These are phyloP conservation scores for Euplagia quadripunctaria DNA, from an alignment of 2,888 invertebrate species.

Conservation along the genomic window DNA sequence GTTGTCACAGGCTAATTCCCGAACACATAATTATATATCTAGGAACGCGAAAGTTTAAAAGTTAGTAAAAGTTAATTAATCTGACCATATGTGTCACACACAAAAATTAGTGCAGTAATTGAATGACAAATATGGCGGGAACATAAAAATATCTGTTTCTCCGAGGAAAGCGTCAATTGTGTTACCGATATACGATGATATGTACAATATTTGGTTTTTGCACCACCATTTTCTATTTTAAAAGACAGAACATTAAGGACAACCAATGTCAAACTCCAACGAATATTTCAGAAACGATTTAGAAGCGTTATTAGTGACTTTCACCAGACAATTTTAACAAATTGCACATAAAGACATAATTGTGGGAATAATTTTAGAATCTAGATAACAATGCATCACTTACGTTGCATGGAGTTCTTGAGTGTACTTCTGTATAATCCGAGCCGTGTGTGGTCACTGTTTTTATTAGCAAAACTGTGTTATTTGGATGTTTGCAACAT, in stretches of 20 bases:
- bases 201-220: neutral
- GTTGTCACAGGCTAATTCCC: too few relatives aligned
- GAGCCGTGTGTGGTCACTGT: constrained; percentile 52
- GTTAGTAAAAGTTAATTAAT: too few relatives aligned
- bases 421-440: constrained; percentile 40
- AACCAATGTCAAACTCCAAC: constrained; percentile 9
- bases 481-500: constrained; percentile 32
- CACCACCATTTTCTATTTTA: neutral
- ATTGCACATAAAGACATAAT: constrained; percentile 61
- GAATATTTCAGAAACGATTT: constrained; percentile 32
- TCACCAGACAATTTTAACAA: constrained; percentile 62
- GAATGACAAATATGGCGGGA: constrained; percentile 53
- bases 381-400: constrained; percentile 65
- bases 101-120: constrained; percentile 40
- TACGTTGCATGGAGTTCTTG: constrained; percentile 50
- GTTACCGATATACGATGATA: constrained; percentile 12
- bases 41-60: too few relatives aligned
- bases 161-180: constrained; percentile 41
- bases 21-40: too few relatives aligned
- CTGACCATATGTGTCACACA: neutral
- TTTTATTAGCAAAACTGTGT: constrained; percentile 34
- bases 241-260: neutral
- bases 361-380: constrained; percentile 64
- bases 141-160: constrained; percentile 30
- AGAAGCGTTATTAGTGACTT: constrained; percentile 54